Evolutionary conservation across 2,113 vertebrate genomes (phyloP), one percentile per base, ranked within the genome.

Genomic region (Rhabdomys dilectus): DNA sequence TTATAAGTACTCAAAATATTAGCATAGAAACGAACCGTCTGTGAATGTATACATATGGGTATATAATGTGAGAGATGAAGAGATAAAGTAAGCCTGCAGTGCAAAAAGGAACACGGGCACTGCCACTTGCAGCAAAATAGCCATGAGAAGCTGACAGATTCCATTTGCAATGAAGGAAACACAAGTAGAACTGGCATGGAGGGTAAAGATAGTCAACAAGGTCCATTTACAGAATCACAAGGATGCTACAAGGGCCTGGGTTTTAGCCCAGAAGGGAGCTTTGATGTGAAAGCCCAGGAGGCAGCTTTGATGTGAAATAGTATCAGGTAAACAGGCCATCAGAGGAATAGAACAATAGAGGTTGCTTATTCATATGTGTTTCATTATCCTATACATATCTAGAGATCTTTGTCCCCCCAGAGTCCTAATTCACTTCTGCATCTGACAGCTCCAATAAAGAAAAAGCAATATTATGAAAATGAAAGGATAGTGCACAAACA

Each of bases 61-160:
- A 13, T 42, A 56, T 86, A 93, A 91, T 15, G 13, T 84, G 60
- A 64, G 15, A 70, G 12, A 82, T 48, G 21, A 91, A 29, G 62
- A 81, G n/a, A 91, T 77, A 77, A 88, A 89, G 48, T 31, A 87
- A 82, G 36, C 24, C 86, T 72, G 66, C 31, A 24, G 56, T 58
- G 45, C 36, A 48, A 82, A 97, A 56, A 91, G 45, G 11, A 86
- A 89, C 53, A 94, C 92, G 94, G 45, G 53, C 11, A 17, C 45
- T 73, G 12, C 89, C 53, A 87, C 66, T 91, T 93, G 72, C 36
- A 19, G 42, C 76, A 1, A 89, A 62, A 91, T 58, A 82, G 39
- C 88, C 62, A 94, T 10, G 42, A 56, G 60, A 88, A 91, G 77
- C 56, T 92, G 90, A 94, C 88, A 78, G 48, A 87, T 87, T 95